phyloP scores from a whole-genome alignment of 2,888 invertebrate genomes.

The Mythimna loreyi region DNA sequence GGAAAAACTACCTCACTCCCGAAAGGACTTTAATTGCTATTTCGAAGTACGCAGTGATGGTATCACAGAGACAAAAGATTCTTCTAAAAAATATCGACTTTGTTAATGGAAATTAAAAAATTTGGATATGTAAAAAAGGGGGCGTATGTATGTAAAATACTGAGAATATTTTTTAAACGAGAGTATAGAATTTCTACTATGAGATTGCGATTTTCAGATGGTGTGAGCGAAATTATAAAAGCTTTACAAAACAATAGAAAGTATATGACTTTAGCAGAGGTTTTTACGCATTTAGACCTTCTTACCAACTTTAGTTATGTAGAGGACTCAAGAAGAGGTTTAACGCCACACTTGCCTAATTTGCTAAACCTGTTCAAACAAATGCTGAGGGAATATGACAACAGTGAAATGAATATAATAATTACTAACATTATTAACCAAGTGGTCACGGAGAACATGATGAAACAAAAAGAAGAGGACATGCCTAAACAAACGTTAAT shows the following conservation, averaged over 20 bases:
- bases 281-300: constrained; percentile 78
- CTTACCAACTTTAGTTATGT: constrained; percentile 73
- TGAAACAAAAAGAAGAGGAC: constrained; percentile 60
- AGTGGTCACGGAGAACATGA: constrained; percentile 72
- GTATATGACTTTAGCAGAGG: constrained; percentile 81
- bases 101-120: constrained; percentile 44
- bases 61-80: constrained; percentile 67
- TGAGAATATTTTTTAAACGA: constrained; percentile 23
- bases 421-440: constrained; percentile 80
- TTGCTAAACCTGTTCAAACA: constrained; percentile 76
- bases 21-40: constrained; percentile 25
- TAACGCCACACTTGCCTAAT: constrained; percentile 71
- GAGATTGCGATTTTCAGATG: constrained; percentile 73
- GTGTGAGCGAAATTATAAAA: constrained; percentile 74
- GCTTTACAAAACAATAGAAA: constrained; percentile 74
- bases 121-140: no score
- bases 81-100: constrained; percentile 71
- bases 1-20: constrained; percentile 55
- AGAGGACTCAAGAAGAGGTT: constrained; percentile 72
- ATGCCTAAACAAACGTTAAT: constrained; percentile 63
- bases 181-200: constrained; percentile 47
- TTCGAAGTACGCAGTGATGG: constrained; percentile 23
- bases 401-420: constrained; percentile 82
- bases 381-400: constrained; percentile 79
- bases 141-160: constrained; percentile 64